phyloP scores from a whole-genome alignment of 2,113 vertebrate genomes.

The Limanda limanda region DNA sequence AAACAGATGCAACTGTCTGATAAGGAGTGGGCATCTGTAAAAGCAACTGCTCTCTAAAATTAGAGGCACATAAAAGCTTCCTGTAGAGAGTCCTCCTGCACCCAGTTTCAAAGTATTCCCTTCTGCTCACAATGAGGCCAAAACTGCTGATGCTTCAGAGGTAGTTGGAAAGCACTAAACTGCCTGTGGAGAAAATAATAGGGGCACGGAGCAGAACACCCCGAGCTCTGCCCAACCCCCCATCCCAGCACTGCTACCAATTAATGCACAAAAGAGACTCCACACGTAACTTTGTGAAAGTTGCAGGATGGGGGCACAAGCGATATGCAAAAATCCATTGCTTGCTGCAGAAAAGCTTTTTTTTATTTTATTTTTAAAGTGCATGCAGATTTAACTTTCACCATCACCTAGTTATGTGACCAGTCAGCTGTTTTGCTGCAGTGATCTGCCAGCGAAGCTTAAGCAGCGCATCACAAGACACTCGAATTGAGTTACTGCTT shows the following conservation, averaged over 20 bases:
- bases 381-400: not conserved
- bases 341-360: not conserved
- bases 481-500: constrained; percentile 34
- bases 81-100: constrained; percentile 21
- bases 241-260: constrained; percentile 58
- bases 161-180: constrained; percentile 62
- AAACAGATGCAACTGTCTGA: constrained; percentile 24
- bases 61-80: constrained; percentile 42
- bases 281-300: constrained; percentile 31
- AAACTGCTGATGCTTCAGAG: constrained; percentile 70
- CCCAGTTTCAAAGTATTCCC: constrained; percentile 44
- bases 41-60: constrained; percentile 40
- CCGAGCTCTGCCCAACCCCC: constrained; percentile 37
- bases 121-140: constrained; percentile 41
- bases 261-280: constrained; percentile 57
- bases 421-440: constrained; percentile 37
- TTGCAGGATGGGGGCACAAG: constrained; percentile 15
- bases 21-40: constrained; percentile 27
- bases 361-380: not conserved
- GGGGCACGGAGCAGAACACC: constrained; percentile 60
- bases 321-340: not conserved
- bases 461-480: constrained; percentile 42
- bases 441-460: constrained; percentile 9
- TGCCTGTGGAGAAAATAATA: constrained; percentile 70
- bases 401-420: constrained; percentile 16